phyloP scores from a whole-genome alignment of 2,113 vertebrate genomes.

The Limnothrissa miodon region DNA sequence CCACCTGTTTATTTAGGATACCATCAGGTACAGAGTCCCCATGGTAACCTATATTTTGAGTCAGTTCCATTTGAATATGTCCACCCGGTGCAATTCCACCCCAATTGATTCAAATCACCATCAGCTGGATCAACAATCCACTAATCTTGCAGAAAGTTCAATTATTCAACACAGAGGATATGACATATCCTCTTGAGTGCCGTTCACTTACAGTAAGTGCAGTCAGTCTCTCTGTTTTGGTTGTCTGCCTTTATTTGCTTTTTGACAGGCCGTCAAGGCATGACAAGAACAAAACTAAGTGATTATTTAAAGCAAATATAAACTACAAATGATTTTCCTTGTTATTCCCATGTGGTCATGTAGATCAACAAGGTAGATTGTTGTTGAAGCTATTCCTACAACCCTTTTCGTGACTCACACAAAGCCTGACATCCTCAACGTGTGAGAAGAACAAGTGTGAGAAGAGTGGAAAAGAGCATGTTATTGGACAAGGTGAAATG shows the following conservation, averaged over 20 bases:
- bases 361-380: background rate
- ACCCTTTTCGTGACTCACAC: background rate
- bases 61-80: background rate
- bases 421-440: background rate
- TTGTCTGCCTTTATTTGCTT: background rate
- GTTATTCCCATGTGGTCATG: background rate
- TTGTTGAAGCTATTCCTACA: background rate
- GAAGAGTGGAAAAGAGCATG: background rate
- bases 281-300: too few species aligned
- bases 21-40: background rate
- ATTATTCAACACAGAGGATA: background rate
- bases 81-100: background rate
- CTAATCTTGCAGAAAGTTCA: background rate
- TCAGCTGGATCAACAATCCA: background rate
- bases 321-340: background rate
- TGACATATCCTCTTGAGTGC: background rate
- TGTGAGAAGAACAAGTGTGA: background rate
- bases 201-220: too few species aligned
- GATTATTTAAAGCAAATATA: background rate
- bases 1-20: background rate
- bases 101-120: background rate
- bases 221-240: too few species aligned
- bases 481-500: background rate
- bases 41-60: background rate
- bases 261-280: background rate